These are phyloP conservation scores for Prunella strophiata DNA, from an alignment of 2,797 vertebrate genomes.

Conservation along the genomic window DNA sequence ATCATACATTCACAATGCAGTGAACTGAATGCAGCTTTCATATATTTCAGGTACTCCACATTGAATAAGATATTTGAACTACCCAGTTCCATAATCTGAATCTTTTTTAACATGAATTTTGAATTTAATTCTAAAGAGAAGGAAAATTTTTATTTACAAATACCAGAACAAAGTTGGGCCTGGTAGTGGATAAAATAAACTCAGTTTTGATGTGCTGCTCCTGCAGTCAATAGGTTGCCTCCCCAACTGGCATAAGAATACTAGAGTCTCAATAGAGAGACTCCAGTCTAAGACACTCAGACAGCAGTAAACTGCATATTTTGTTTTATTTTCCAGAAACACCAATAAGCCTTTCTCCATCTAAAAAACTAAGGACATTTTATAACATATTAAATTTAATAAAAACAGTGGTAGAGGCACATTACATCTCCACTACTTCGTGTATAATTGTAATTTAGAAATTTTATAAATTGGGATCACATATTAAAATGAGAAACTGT, in stretches of 20 bases:
- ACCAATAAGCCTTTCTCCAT: neutral
- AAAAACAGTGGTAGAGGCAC: neutral
- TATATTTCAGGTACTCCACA: neutral
- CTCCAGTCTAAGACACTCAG: neutral
- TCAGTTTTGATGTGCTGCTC: neutral
- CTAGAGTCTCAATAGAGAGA: neutral
- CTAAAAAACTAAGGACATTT: neutral
- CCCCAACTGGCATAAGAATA: neutral
- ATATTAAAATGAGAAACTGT: constrained; percentile 8
- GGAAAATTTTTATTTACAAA: neutral
- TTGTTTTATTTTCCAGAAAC: neutral
- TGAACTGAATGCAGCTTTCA: neutral
- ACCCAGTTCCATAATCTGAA: neutral
- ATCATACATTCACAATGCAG: neutral
- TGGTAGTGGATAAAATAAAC: neutral
- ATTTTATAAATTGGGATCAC: neutral
- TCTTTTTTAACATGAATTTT: neutral
- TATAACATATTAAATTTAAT: neutral
- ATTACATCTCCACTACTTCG: fast-evolving
- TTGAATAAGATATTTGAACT: neutral
- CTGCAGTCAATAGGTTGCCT: neutral
- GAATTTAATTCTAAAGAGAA: neutral
- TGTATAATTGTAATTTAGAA: neutral
- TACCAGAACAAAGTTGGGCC: neutral
- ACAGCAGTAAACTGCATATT: neutral